Evolutionary conservation across 2,888 invertebrate genomes (phyloP).

Genomic region (Athalia rosae): DNA sequence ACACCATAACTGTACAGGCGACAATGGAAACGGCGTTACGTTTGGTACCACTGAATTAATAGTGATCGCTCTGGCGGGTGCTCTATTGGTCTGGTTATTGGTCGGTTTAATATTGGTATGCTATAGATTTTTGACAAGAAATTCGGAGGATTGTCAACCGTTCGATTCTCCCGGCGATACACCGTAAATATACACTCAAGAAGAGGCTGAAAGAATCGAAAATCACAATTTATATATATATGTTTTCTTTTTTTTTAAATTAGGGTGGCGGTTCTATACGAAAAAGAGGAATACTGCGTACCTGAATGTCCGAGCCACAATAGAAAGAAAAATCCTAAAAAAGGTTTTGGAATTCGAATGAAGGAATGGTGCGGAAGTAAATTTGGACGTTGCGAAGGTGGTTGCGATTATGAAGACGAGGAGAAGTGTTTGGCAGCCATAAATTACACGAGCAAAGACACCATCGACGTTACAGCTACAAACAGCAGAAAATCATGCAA

Average conservation of each 20-base stretch:
- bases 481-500: conserved; percentile 51
- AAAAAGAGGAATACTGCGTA: conserved; percentile 58
- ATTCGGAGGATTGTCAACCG: conserved; percentile 56
- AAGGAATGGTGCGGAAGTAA: conserved; percentile 57
- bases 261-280: conserved; percentile 62
- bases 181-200: conserved; percentile 52
- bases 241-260: not conserved
- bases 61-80: conserved; percentile 61
- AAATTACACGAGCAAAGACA: conserved; percentile 63
- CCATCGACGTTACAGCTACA: conserved; percentile 46
- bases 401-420: conserved; percentile 57
- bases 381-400: conserved; percentile 56
- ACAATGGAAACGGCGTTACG: conserved; percentile 28
- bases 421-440: conserved; percentile 64
- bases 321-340: conserved; percentile 41
- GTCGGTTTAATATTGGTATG: conserved; percentile 63
- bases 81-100: conserved; percentile 63
- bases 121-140: conserved; percentile 59
- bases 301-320: conserved; percentile 50
- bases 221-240: not conserved
- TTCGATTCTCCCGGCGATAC: conserved; percentile 53
- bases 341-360: conserved; percentile 52
- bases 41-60: conserved; percentile 61
- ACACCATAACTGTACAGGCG: conserved; percentile 1
- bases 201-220: not conserved